Base-by-base conservation (phyloP, 35 echinoderm and acorn worm genomes). In the Lytechinus variegatus region DNA sequence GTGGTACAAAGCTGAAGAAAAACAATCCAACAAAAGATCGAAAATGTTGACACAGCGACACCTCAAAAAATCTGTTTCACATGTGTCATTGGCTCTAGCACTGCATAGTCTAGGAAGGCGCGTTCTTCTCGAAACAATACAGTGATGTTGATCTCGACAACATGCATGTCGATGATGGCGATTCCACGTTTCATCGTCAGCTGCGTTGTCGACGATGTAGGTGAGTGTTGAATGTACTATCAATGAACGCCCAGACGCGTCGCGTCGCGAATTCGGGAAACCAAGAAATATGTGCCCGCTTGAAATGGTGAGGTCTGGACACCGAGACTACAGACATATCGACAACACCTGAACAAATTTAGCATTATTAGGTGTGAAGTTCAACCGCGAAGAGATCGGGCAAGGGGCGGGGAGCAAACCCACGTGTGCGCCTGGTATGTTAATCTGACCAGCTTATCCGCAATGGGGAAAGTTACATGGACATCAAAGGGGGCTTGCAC, bases 281-380 rank as follows among this genome's bases (percentile, higher is more conserved):
- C 66, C 66, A 3, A 79, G 19, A 79, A 79, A 5, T 2, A n/a
- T 24, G n/a, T n/a, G 66, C 19, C 19, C 66, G 2, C 66, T 24
- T 79, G 8, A 79, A 79, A 24, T 79, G 16, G 5, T 1, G 66
- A 79, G 1, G 66, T 24, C 66, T 24, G 66, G 66, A 5, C 16
- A n/a, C 66, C 66, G n/a, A n/a, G 66, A 79, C 66, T 79, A 79
- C 66, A 79, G 4, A 79, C 66, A 79, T 79, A 79, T 90, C 52
- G 88, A 21, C 52, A 90, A 54, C 88, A 90, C 88, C 88, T 90
- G 88, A 90, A 54, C 52, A 90, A 90, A 90, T 90, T 54, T 52
- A 90, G n/a, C 88, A 12, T 52, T 90, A 90, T 90, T 90, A 90
- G 52, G 88, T 52, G 88, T 54, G 28, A 90, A 54, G 52, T 90